Base-by-base conservation (phyloP, 2,888 invertebrate species). In the Matsumyia berberina region DNA sequence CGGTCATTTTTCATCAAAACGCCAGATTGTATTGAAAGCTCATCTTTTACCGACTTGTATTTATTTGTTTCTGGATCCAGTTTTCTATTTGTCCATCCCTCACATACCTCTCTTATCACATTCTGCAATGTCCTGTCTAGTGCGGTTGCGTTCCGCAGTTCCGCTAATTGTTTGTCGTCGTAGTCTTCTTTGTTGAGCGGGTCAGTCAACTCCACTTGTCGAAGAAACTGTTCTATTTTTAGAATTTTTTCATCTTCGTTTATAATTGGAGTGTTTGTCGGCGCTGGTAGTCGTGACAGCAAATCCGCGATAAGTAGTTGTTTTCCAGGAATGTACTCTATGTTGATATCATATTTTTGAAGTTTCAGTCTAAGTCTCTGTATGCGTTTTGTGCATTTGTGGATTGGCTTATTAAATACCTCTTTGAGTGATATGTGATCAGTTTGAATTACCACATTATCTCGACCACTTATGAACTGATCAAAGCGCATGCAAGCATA, bases 381-480 rank as follows among this genome's bases (percentile, higher is more conserved):
- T 37, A 37, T 9, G 37, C 9, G n/a, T 37, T 37, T 37, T 37
- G 39, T 39, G 6, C n/a, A 9, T 1, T 5, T 9, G n/a, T 9
- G 9, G 1, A 9, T 39, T 39, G n/a, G 39, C n/a, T 49, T 31
- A 12, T 73, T 67, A 11, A 53, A 67, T 7, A 53, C 17, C 31
- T 53, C 42, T 67, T 42, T 67, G 0, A 53, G 49, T 39, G 53
- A 67, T 49, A 17, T n/a, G n/a, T n/a, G n/a, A n/a, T n/a, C n/a
- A n/a, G n/a, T n/a, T n/a, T n/a, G n/a, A n/a, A 62, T 49, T 33
- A 9, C 5, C 29, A 53, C 15, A 0, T 51, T 67, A 11, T 67
- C 67, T 53, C 53, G 37, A 6, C 53, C 67, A 35, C 53, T 67
- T 67, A 67, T 67, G 35, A 55, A 67, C 29, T 67, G 67, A 9